These are phyloP conservation scores for Drosophila santomea DNA, from an alignment of 1,140 invertebrate species.

Conservation along the genomic window DNA sequence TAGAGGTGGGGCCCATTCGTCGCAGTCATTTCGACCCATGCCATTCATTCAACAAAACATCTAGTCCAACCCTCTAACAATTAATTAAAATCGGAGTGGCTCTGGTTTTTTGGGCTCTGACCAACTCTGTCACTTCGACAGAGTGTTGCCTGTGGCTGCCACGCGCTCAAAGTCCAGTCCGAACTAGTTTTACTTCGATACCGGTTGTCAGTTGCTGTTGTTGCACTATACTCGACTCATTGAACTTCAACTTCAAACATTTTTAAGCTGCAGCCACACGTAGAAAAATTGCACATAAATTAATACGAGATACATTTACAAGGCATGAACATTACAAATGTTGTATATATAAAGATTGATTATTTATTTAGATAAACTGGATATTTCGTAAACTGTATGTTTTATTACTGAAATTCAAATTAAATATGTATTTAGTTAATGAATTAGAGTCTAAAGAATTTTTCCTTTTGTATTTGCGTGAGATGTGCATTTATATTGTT, in stretches of 20 bases:
- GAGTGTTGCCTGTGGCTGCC: constrained; percentile 37
- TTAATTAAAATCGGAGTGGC: constrained; percentile 74
- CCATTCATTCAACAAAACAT: constrained; percentile 68
- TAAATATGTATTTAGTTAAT: too few species aligned
- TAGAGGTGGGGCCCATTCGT: constrained; percentile 20
- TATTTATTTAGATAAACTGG: too few species aligned
- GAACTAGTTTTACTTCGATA: constrained; percentile 59
- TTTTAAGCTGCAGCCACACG: constrained; percentile 55
- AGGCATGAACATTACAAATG: too few species aligned
- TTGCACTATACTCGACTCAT: constrained; percentile 29
- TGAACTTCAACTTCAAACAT: constrained; percentile 69
- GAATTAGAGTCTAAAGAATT: too few species aligned
- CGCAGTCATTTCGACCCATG: constrained; percentile 51
- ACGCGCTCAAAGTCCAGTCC: constrained; percentile 50
- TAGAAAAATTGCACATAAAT: background rate
- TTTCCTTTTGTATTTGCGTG: too few species aligned
- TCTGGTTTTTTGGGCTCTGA: constrained; percentile 15
- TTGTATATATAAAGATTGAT: too few species aligned
- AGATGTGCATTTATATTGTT: too few species aligned
- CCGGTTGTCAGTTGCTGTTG: constrained; percentile 41
- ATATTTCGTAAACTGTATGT: too few species aligned
- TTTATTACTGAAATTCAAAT: too few species aligned
- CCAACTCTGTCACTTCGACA: constrained; percentile 22
- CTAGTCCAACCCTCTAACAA: constrained; percentile 72
- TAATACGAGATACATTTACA: too few species aligned